Percentiles rank a stretch among this genome's conserved stretches.
Conservation (phyloP, 1,140 invertebrate species). For the Subanguina moxae region DNA sequence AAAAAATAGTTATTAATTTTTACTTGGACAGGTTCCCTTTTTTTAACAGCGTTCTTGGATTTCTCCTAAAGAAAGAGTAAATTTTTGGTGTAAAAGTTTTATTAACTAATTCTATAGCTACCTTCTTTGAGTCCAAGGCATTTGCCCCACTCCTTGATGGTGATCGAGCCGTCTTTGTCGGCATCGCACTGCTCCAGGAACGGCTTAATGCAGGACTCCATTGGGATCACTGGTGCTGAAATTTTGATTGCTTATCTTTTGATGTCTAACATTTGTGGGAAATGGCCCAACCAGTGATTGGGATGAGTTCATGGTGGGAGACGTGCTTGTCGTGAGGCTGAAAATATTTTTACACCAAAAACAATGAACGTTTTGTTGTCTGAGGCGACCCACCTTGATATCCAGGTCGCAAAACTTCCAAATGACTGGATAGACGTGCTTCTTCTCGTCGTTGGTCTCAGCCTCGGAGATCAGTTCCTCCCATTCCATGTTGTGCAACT, state of each 20-base stretch:
- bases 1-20: background rate
- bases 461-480: constrained; percentile 67
- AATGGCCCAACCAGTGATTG: constrained; percentile 73
- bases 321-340: constrained; percentile 71
- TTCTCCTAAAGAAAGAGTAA: constrained; percentile 40
- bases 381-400: constrained; percentile 17
- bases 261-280: no score
- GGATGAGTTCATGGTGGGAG: constrained; percentile 86
- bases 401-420: constrained; percentile 94
- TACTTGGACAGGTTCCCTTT: background rate
- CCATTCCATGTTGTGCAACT: constrained; percentile 75
- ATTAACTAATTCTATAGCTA: constrained; percentile 22
- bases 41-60: constrained; percentile 59
- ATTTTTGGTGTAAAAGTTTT: constrained; percentile 4
- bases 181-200: constrained; percentile 83
- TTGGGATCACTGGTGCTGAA: constrained; percentile 75
- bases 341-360: constrained; percentile 61
- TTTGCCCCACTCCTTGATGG: constrained; percentile 82
- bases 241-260: no score
- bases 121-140: constrained; percentile 78
- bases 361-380: background rate
- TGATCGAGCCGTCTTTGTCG: constrained; percentile 81
- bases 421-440: constrained; percentile 72
- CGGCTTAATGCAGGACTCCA: constrained; percentile 90
- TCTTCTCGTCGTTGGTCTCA: constrained; percentile 75